Evolutionary conservation across 2,888 invertebrate species (phyloP), one percentile per base, ranked within the genome.

Genomic region (Hipparchia semele): DNA sequence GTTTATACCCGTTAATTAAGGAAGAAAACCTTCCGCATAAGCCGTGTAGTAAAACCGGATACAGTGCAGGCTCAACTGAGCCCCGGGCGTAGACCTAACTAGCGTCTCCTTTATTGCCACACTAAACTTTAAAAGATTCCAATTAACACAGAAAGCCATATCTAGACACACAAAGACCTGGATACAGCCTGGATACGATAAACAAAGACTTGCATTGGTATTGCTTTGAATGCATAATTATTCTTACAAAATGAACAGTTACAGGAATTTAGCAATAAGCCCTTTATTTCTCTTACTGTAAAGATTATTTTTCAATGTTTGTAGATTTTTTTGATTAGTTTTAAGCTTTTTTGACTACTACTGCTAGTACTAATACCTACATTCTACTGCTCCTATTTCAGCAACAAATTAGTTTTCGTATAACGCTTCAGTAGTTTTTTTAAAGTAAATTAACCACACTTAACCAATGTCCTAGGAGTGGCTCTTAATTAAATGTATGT

Each of bases 71-170:
- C 70, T 74, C 70, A 68, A 53, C 61, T 60, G 62, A 72, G 70
- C 71, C 71, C 73, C 23, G 1, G 7, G 56, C 12, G 39, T 77
- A 78, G 78, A 78, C 77, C 75, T 68, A 80, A 79, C 69, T 61
- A 54, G 81, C 82, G 77, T 78, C 86, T 81, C 85, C 86, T 90
- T 91, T 90, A 90, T 87, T 84, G 86, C 86, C 82, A 79, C 85
- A 89, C 89, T 90, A 90, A 92, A 92, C 89, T 91, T 92, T 92
- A 91, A 92, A 91, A 92, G 92, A 92, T 90, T 90, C 90, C 91
- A 92, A 92, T 92, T 92, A 92, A 90, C 86, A 85, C 79, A 72
- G 72, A 61, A 58, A 65, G 65, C 51, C 68, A 58, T 76, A 69
- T 59, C 68, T 64, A 72, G 58, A 67, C 60, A 73, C 68, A 74